These are phyloP conservation scores for Bos javanicus DNA, from an alignment of 2,113 vertebrate genomes.

Conservation along the genomic window DNA sequence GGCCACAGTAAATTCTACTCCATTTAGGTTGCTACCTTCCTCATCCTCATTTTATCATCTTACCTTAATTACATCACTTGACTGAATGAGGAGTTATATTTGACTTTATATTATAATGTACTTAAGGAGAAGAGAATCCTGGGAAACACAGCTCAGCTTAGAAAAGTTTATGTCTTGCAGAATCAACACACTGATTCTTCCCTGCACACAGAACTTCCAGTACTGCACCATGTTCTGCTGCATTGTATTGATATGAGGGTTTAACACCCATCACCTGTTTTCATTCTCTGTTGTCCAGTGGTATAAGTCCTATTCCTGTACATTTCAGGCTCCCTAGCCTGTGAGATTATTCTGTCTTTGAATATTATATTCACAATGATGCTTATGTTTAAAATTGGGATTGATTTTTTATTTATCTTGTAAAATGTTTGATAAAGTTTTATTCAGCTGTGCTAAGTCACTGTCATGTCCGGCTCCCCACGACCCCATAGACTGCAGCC, in stretches of 20 bases:
- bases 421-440: background rate
- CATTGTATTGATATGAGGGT: background rate
- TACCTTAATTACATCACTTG: background rate
- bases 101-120: background rate
- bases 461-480: rapidly evolving
- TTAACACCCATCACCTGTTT: background rate
- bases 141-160: background rate
- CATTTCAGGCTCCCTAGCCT: background rate
- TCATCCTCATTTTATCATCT: background rate
- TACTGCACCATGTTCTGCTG: background rate
- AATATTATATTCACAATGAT: background rate
- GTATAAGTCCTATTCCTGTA: too few relatives aligned
- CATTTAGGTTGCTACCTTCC: background rate
- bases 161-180: background rate
- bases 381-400: background rate
- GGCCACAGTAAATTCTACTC: background rate
- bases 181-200: background rate
- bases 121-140: background rate
- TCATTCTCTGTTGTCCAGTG: background rate
- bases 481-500: background rate
- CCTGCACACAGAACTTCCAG: background rate
- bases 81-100: background rate
- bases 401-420: background rate
- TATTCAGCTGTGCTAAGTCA: background rate
- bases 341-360: background rate